phyloP scores from a whole-genome alignment of 2,888 invertebrate species.

The Calliphora vomitoria region DNA sequence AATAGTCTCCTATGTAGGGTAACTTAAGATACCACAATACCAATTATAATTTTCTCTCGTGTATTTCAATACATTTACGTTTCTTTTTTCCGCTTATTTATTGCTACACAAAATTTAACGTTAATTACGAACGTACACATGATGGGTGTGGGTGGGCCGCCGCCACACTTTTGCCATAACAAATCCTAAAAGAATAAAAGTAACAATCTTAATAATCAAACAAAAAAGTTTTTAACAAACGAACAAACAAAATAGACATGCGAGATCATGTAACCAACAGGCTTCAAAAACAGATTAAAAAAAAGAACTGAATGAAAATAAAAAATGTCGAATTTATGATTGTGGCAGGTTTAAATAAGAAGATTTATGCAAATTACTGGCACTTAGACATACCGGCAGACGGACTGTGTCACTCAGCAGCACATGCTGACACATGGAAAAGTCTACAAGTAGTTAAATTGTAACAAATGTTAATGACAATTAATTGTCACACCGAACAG shows the following conservation, averaged over 20 bases:
- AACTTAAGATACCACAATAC: too few relatives aligned
- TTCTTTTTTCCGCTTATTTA: slow-evolving; percentile 52
- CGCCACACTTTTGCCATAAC: slow-evolving; percentile 20
- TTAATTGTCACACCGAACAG: slow-evolving; percentile 50
- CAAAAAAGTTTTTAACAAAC: neutral
- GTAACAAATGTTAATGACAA: slow-evolving; percentile 61
- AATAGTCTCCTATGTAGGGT: neutral
- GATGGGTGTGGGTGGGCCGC: slow-evolving; percentile 70
- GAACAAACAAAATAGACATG: slow-evolving; percentile 24
- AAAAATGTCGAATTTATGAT: slow-evolving; percentile 44
- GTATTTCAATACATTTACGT: neutral
- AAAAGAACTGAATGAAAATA: neutral
- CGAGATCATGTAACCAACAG: slow-evolving; percentile 6
- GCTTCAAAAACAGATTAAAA: neutral
- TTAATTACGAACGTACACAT: slow-evolving; percentile 56
- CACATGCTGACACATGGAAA: slow-evolving; percentile 3
- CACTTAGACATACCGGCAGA: slow-evolving; percentile 25
- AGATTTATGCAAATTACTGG: slow-evolving; percentile 65
- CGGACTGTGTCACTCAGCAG: neutral
- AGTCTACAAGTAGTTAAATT: slow-evolving; percentile 30
- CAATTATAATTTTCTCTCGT: neutral
- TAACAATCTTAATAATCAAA: neutral
- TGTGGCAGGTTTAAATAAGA: slow-evolving; percentile 55
- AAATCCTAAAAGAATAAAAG: neutral
- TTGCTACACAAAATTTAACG: slow-evolving; percentile 63